Conservation (phyloP, 2,888 invertebrate species). For the Steinernema scapterisci region DNA sequence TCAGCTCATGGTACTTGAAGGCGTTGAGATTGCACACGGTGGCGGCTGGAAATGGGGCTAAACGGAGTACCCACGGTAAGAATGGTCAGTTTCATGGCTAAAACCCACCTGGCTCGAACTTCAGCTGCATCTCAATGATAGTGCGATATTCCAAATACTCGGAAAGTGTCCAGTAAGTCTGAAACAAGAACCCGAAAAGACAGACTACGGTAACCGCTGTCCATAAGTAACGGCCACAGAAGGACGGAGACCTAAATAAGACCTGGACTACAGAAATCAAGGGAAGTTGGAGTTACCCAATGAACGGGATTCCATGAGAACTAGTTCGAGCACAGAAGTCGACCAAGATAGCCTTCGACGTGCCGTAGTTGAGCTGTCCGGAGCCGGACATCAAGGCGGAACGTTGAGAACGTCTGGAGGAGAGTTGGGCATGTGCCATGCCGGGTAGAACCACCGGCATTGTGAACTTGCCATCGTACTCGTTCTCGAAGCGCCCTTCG, state of each 20-base stretch:
- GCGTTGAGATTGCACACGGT: constrained; percentile 64
- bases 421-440: not conserved
- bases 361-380: constrained; percentile 36
- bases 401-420: constrained; percentile 8
- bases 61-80: too few relatives aligned
- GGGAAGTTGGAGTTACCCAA: too few relatives aligned
- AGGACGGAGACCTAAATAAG: constrained; percentile 61
- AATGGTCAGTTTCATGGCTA: not conserved
- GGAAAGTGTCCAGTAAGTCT: constrained; percentile 66
- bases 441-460: constrained; percentile 16
- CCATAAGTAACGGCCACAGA: constrained; percentile 62
- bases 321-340: constrained; percentile 67
- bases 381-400: constrained; percentile 14
- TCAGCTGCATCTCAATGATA: constrained; percentile 67
- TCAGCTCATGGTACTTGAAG: constrained; percentile 61
- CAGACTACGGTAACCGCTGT: constrained; percentile 53
- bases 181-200: constrained; percentile 55
- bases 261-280: constrained; percentile 23
- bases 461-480: constrained; percentile 22
- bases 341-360: constrained; percentile 49
- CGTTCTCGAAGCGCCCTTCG: constrained; percentile 23
- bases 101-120: constrained; percentile 64
- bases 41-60: constrained; percentile 63
- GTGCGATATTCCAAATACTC: constrained; percentile 66
- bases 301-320: constrained; percentile 63